Percentiles rank a stretch among this genome's conserved stretches.
phyloP scores from a whole-genome alignment of 1,140 invertebrate species.

The Diorhabda carinulata region DNA sequence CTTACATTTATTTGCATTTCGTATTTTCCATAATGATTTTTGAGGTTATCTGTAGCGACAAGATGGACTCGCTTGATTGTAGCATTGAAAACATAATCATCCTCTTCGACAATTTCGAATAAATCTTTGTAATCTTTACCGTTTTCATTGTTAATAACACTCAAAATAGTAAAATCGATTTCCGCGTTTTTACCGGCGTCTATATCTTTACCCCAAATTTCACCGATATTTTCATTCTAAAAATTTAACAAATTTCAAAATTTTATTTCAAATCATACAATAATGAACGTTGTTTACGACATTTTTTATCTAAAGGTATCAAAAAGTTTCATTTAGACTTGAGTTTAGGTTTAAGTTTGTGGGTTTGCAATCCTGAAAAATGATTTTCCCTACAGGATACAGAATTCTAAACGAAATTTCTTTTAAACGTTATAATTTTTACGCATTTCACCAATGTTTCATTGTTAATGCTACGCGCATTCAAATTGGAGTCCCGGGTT shows the following conservation, averaged over 20 bases:
- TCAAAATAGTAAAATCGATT: slow-evolving; percentile 48
- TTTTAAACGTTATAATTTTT: too few species aligned
- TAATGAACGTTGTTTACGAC: too few species aligned
- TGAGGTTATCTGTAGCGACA: slow-evolving; percentile 45
- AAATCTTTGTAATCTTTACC: slow-evolving; percentile 41
- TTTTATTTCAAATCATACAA: background rate
- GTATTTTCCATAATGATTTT: slow-evolving; percentile 53
- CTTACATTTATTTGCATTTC: slow-evolving; percentile 48
- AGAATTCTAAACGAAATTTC: too few species aligned
- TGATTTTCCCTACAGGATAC: too few species aligned
- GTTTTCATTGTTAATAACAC: slow-evolving; percentile 43
- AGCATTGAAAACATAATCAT: slow-evolving; percentile 23
- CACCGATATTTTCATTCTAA: slow-evolving; percentile 40
- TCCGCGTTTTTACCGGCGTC: slow-evolving; percentile 52
- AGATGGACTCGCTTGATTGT: slow-evolving; percentile 45
- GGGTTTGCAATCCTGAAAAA: too few species aligned
- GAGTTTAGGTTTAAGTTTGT: too few species aligned
- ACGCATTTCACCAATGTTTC: too few species aligned
- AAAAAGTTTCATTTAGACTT: too few species aligned
- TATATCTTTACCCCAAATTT: slow-evolving; percentile 36
- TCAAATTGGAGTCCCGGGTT: too few species aligned
- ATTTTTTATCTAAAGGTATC: too few species aligned
- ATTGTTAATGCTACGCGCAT: too few species aligned
- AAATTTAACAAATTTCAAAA: slow-evolving; percentile 14
- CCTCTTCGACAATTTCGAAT: slow-evolving; percentile 46